A percentile compares a stretch with the other conserved stretches of the same genome.
These are phyloP conservation scores for Rhodophaea formosa DNA, from an alignment of 2,888 invertebrate genomes.

Conservation along the genomic window DNA sequence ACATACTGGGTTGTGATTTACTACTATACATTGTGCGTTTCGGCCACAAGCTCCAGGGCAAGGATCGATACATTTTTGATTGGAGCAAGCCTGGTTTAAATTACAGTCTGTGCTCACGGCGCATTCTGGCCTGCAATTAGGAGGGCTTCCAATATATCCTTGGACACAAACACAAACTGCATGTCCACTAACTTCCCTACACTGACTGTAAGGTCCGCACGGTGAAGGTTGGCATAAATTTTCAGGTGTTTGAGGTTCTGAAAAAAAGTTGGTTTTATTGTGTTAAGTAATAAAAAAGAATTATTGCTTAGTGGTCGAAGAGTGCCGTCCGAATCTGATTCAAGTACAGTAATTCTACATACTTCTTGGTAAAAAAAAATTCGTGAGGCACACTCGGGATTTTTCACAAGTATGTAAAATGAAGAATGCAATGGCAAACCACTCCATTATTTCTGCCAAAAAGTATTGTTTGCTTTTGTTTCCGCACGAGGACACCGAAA, in stretches of 20 bases:
- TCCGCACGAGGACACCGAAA: too few species aligned
- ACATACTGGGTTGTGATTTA: slow-evolving; percentile 85
- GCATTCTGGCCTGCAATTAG: slow-evolving; percentile 90
- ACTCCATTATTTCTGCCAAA: too few species aligned
- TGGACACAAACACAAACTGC: slow-evolving; percentile 87
- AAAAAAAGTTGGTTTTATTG: slow-evolving; percentile 24
- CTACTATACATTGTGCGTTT: slow-evolving; percentile 80
- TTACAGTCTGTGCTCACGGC: slow-evolving; percentile 87
- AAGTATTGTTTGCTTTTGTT: neutral
- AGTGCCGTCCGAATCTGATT: too few species aligned
- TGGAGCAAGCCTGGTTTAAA: slow-evolving; percentile 85
- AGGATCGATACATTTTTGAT: slow-evolving; percentile 88
- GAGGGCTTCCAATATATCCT: slow-evolving; percentile 85
- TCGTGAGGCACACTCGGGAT: too few species aligned
- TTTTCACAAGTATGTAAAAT: too few species aligned
- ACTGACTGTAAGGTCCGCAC: slow-evolving; percentile 88
- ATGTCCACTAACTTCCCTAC: slow-evolving; percentile 84
- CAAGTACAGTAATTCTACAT: too few species aligned
- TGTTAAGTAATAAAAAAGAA: too few species aligned
- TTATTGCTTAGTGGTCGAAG: too few species aligned
- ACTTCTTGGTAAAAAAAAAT: too few species aligned
- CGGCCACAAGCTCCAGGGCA: slow-evolving; percentile 88
- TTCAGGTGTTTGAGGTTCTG: slow-evolving; percentile 46
- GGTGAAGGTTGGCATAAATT: slow-evolving; percentile 70
- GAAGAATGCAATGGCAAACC: too few species aligned